These are phyloP conservation scores for Xanthia togata DNA, from an alignment of 2,888 invertebrate genomes.

Conservation along the genomic window DNA sequence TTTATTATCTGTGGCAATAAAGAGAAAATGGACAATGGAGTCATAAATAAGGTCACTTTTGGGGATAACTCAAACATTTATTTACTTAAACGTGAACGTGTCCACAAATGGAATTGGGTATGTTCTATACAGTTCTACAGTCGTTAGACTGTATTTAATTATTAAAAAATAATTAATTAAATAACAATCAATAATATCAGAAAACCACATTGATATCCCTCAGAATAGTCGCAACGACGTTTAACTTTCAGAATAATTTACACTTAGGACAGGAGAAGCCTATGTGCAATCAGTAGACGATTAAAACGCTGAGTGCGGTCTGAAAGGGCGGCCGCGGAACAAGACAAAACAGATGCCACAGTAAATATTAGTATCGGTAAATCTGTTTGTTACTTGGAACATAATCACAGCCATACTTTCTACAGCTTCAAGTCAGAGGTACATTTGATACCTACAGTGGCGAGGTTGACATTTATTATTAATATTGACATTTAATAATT, in stretches of 20 bases:
- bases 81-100: not conserved
- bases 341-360: not conserved
- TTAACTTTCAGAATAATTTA: not conserved
- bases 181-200: too few species aligned
- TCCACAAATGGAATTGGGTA: not conserved
- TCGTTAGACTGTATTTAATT: not conserved
- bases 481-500: too few species aligned
- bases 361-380: not conserved
- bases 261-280: not conserved
- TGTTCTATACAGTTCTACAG: not conserved
- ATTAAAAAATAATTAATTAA: too few species aligned
- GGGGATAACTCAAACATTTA: not conserved
- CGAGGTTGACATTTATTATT: too few species aligned
- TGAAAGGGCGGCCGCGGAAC: not conserved
- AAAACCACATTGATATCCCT: too few species aligned
- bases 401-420: not conserved
- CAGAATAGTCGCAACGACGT: not conserved
- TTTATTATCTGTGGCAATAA: too few species aligned
- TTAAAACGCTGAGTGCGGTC: not conserved
- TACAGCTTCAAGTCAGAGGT: not conserved
- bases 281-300: not conserved
- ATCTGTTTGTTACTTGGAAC: not conserved
- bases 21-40: not conserved
- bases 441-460: not conserved
- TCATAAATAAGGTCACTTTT: not conserved